A percentile compares a stretch with the other conserved stretches of the same genome.
phyloP scores from a whole-genome alignment of 2,797 vertebrate species.

The Macropodus opercularis region DNA sequence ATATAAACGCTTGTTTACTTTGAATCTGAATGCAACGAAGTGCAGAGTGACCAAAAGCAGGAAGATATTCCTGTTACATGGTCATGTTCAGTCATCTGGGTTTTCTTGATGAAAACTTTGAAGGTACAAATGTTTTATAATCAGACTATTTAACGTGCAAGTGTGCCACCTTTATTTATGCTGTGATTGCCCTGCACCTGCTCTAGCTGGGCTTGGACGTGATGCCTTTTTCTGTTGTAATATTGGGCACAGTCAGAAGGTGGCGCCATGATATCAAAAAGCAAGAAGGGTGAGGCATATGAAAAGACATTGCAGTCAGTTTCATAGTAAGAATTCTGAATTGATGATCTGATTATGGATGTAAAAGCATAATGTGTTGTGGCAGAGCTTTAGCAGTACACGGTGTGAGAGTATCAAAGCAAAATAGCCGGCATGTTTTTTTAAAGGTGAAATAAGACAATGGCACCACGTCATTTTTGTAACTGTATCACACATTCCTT shows the following conservation, averaged over 20 bases:
- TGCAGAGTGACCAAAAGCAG: too few species aligned
- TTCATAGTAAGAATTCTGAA: too few species aligned
- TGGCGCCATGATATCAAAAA: conserved; percentile 45
- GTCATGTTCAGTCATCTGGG: too few species aligned
- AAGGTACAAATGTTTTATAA: neutral
- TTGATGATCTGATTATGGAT: neutral
- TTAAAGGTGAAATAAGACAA: neutral
- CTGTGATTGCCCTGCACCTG: neutral
- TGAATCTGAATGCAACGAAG: neutral
- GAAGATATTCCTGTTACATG: too few species aligned
- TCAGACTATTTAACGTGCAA: too few species aligned
- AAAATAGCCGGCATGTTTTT: too few species aligned
- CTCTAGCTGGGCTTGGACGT: neutral
- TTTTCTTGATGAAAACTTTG: neutral
- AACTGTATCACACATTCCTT: neutral
- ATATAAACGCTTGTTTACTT: too few species aligned
- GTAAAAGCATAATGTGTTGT: neutral
- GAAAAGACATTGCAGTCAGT: conserved; percentile 28
- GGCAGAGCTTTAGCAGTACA: neutral
- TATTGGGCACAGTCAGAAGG: conserved; percentile 31
- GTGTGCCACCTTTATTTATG: too few species aligned
- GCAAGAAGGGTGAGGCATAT: conserved; percentile 51
- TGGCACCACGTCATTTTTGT: fast-evolving
- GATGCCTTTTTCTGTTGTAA: conserved; percentile 12
- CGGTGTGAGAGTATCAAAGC: too few species aligned